Percentiles rank a stretch among this genome's conserved stretches.
These are phyloP conservation scores for Gnathonemus longibarbis DNA, from an alignment of 2,113 vertebrate species.

Conservation along the genomic window DNA sequence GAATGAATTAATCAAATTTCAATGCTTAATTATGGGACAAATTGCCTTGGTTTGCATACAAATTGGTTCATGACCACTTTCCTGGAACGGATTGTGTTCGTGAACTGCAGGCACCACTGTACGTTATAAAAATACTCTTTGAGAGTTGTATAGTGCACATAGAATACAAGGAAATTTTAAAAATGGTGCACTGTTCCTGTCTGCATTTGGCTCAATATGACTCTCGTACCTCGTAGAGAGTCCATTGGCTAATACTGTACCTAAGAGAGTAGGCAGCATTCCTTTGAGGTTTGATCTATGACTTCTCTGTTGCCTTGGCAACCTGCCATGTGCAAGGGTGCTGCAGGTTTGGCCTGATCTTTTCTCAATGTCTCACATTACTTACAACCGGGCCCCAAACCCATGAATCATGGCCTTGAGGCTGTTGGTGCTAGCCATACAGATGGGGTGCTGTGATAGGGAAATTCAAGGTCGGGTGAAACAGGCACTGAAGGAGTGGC, in stretches of 20 bases:
- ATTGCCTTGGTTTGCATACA: too few species aligned
- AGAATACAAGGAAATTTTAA: not conserved
- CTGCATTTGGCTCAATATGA: not conserved
- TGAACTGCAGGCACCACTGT: too few species aligned
- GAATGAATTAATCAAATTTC: too few species aligned
- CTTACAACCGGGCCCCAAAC: not conserved
- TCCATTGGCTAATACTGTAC: not conserved
- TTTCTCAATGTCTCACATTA: not conserved
- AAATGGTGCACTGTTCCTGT: not conserved
- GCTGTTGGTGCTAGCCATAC: not conserved
- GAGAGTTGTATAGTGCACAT: not conserved
- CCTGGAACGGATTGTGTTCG: too few species aligned
- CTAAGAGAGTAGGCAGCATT: not conserved
- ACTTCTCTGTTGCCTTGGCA: too few species aligned
- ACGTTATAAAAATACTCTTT: too few species aligned
- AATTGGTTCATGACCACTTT: too few species aligned
- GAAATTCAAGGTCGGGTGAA: not conserved
- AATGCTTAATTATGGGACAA: too few species aligned
- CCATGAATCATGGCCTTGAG: not conserved
- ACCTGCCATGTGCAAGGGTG: too few species aligned
- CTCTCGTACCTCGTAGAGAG: not conserved
- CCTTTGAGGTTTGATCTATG: not conserved
- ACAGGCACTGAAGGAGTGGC: too few species aligned
- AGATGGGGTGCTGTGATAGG: not conserved
- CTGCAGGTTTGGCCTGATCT: not conserved